Conservation (phyloP, 2,888 invertebrate species). For the Latrodectus hesperus region DNA sequence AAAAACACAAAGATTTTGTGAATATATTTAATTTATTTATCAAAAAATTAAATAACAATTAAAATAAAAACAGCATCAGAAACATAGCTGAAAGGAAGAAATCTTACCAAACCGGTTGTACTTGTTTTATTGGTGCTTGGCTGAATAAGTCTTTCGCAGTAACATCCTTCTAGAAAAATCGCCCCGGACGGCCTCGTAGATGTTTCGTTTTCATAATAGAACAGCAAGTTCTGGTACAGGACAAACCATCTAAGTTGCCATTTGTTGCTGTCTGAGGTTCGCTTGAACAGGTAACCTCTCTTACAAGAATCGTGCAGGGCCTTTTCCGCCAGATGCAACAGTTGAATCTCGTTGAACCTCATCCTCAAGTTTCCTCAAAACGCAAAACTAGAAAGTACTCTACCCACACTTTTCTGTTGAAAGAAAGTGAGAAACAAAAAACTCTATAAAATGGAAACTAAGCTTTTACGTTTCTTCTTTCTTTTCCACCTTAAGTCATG, state of each 20-base stretch:
- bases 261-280: slow-evolving; percentile 88
- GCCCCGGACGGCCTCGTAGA: slow-evolving; percentile 84
- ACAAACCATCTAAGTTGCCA: slow-evolving; percentile 82
- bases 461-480: slow-evolving; percentile 3
- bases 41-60: no score
- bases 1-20: no score
- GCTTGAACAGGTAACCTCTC: slow-evolving; percentile 88
- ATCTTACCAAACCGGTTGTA: slow-evolving; percentile 68
- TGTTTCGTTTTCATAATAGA: slow-evolving; percentile 91
- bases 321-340: slow-evolving; percentile 87
- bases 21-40: no score
- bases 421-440: background rate
- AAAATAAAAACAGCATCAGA: no score
- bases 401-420: background rate
- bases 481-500: slow-evolving; percentile 41
- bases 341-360: slow-evolving; percentile 88
- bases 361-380: slow-evolving; percentile 77
- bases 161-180: slow-evolving; percentile 90
- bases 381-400: background rate
- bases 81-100: background rate
- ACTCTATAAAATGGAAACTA: slow-evolving; percentile 35
- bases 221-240: slow-evolving; percentile 86
- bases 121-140: slow-evolving; percentile 67
- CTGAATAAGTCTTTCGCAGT: slow-evolving; percentile 84
- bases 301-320: slow-evolving; percentile 90